Base-by-base conservation (phyloP, 2,888 invertebrate species). In the Eumacrocentrus americanus region DNA sequence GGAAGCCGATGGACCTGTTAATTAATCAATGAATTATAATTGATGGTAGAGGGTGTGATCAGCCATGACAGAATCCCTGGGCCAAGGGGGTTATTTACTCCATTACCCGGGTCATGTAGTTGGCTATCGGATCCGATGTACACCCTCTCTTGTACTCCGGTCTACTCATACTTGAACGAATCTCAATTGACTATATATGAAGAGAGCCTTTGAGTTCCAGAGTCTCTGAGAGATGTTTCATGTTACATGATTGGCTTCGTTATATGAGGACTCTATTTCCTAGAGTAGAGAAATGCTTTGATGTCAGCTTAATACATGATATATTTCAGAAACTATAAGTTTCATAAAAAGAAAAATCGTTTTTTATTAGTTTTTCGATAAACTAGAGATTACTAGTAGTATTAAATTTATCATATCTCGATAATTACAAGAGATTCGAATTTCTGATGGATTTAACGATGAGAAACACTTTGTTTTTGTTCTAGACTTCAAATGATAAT, bases 21-120 rank as follows among this genome's bases (percentile, higher is more conserved):
- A 64, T 64, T 64, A 66, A 62, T 64, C 65, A 66, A 66, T 66
- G 64, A 64, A 64, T 64, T 64, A 66, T 66, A 66, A 62, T 66
- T 62, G 64, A 66, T 64, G 61, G 63, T 53, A 29, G 57, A 52
- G 55, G 46, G 18, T 35, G 16, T 22, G 46, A 37, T 46, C 55
- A 37, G 29, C 29, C 46, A 46, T 48, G 55, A 65, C 65, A 63
- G 61, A 61, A 60, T 61, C 54, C 61, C 40, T 55, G 18, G 58
- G 34, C 47, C 55, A 58, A 60, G 59, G 65, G 65, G 63, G 58
- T 29, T 65, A 62, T 67, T 67, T 67, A 65, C 67, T 67, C 63
- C 65, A 67, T 67, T 67, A 65, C 62, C 61, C 58, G 35, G 63
- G 58, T 54, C 62, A 57, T 65, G 63, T 60, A 62, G 58, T 58